Percentiles rank a stretch among this genome's conserved stretches.
Evolutionary conservation across 2,888 invertebrate genomes (phyloP).

Genomic region (Acanthoscelides obtectus): DNA sequence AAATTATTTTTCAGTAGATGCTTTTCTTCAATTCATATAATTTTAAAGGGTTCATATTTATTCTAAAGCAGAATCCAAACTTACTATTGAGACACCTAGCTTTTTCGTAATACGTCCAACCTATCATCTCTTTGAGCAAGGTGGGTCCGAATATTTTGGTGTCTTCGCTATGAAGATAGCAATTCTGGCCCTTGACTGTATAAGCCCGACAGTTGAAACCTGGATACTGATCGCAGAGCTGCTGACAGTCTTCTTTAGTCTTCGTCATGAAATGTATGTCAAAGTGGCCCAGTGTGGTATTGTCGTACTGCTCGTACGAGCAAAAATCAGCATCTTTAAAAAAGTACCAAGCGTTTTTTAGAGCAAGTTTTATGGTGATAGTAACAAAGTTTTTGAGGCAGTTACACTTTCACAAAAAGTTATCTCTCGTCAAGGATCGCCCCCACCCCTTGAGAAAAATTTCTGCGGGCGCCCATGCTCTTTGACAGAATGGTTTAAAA

Average conservation of each 20-base stretch:
- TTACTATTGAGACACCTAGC: slow-evolving; percentile 81
- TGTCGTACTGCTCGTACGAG: slow-evolving; percentile 71
- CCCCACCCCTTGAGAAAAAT: too few relatives aligned
- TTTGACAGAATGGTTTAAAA: too few relatives aligned
- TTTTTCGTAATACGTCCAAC: slow-evolving; percentile 71
- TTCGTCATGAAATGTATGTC: slow-evolving; percentile 52
- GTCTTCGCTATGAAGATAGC: slow-evolving; percentile 77
- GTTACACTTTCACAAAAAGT: too few relatives aligned
- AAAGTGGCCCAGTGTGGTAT: slow-evolving; percentile 62
- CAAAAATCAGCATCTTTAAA: slow-evolving; percentile 55
- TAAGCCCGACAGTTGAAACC: slow-evolving; percentile 71
- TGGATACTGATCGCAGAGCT: slow-evolving; percentile 57
- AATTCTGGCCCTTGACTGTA: slow-evolving; percentile 49
- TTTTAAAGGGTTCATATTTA: too few relatives aligned
- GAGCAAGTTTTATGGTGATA: too few relatives aligned
- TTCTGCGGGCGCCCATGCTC: too few relatives aligned
- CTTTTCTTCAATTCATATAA: too few relatives aligned
- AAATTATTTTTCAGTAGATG: too few relatives aligned
- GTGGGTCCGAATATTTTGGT: slow-evolving; percentile 74
- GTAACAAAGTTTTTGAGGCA: too few relatives aligned
- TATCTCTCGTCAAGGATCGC: too few relatives aligned
- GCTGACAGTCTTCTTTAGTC: slow-evolving; percentile 53
- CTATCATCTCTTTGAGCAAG: slow-evolving; percentile 54
- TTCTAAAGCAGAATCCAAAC: too few relatives aligned
- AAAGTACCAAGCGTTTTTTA: slow-evolving; percentile 2